phyloP scores from a whole-genome alignment of 2,797 vertebrate species.

The Lateolabrax maculatus region DNA sequence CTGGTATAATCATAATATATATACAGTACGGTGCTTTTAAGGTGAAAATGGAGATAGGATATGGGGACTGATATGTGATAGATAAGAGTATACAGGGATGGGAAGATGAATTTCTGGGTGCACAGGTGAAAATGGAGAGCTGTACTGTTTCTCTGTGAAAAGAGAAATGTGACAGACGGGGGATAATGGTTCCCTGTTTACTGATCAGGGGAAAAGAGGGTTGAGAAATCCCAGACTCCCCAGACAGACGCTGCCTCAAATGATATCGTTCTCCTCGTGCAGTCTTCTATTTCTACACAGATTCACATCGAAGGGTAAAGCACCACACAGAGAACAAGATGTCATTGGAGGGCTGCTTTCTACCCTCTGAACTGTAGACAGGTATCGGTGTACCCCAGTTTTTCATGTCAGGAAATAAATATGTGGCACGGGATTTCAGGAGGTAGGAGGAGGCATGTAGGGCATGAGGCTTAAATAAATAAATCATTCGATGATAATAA shows the following conservation, averaged over 20 bases:
- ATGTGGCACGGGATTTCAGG: constrained; percentile 80
- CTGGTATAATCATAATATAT: constrained; percentile 87
- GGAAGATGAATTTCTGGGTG: constrained; percentile 73
- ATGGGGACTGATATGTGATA: constrained; percentile 80
- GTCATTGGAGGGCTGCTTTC: constrained; percentile 66
- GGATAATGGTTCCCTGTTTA: constrained; percentile 68
- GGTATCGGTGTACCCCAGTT: constrained; percentile 58
- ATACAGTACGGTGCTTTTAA: constrained; percentile 86
- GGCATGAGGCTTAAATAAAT: constrained; percentile 81
- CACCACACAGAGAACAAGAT: constrained; percentile 73
- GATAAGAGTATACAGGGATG: constrained; percentile 71
- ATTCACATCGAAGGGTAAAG: constrained; percentile 74
- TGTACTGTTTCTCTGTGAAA: constrained; percentile 74
- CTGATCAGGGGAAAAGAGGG: constrained; percentile 51
- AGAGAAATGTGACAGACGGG: constrained; percentile 70
- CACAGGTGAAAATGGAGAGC: constrained; percentile 80
- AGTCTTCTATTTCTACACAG: constrained; percentile 77
- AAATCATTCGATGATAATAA: constrained; percentile 77
- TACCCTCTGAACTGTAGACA: constrained; percentile 66
- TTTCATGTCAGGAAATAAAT: constrained; percentile 79
- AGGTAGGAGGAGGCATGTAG: constrained; percentile 81
- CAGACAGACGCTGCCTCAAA: constrained; percentile 68
- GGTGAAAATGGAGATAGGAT: constrained; percentile 80
- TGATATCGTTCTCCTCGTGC: constrained; percentile 75
- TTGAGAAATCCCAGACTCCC: constrained; percentile 45